Base-by-base conservation (phyloP, 2,888 invertebrate genomes). In the Hirtodrosophila histrioides region DNA sequence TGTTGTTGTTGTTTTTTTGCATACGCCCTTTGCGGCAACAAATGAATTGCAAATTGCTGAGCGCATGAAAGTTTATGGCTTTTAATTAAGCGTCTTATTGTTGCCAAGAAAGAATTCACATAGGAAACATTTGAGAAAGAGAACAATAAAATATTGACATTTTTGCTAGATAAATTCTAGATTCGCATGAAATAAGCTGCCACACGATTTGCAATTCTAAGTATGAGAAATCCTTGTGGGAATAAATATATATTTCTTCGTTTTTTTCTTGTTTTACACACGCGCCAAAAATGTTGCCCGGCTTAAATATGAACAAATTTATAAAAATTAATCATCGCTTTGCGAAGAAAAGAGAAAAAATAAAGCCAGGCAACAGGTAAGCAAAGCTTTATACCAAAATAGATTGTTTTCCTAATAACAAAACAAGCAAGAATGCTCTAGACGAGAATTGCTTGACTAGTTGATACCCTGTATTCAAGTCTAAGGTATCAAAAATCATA, bases 351-450 rank as follows among this genome's bases (percentile, higher is more conserved):
- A 31, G 5, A 7, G 0, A 31, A 4, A 31, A 31, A 31, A 31
- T 9, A 8, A 31, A 31, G 31, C 31, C 7, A 31, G 6, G 31
- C 41, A 48, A 17, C 39, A 12, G 12, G 37, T 56, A 43, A 56
- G 49, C 44, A 45, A 56, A 63, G 37, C 9, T 58, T 27, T 58
- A 54, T 45, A 55, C 64, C 43, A 29, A 63, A 76, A 57, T 54
- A 62, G 60, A 68, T 78, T 78, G 78, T 70, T 78, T 77, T 78
- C 65, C 67, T 54, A 55, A 69, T 51, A 56, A 61, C 66, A 65
- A 54, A 43, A 58, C 53, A 35, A 54, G 23, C 37, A 46, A 10
- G 11, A 9, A n/a, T n/a, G 6, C 9, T 1, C 3, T 7, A 9
- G 9, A 23, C 8, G 8, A 4, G 8, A 9, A 4, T 17, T 36